These are phyloP conservation scores for Bombycilla garrulus DNA, from an alignment of 2,113 vertebrate species.

Conservation along the genomic window DNA sequence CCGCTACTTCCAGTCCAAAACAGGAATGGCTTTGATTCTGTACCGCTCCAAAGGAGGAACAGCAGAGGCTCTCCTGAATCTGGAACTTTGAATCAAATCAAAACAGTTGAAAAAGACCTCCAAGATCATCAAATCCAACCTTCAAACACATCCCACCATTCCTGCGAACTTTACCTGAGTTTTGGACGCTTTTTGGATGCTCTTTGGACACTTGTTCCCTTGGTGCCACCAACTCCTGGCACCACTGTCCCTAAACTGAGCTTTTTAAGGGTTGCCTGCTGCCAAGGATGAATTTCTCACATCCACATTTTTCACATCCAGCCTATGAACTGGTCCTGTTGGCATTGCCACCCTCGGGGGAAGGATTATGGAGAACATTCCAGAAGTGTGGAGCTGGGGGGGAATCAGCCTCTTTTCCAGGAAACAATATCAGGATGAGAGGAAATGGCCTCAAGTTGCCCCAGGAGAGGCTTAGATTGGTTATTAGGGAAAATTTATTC, in stretches of 20 bases:
- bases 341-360: not conserved
- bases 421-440: not conserved
- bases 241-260: fast-evolving
- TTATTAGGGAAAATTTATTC: not conserved
- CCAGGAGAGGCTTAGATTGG: not conserved
- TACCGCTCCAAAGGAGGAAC: not conserved
- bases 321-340: fast-evolving
- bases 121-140: not conserved
- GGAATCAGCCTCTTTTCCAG: not conserved
- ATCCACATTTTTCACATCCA: not conserved
- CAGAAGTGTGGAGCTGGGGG: not conserved
- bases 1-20: fast-evolving
- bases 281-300: not conserved
- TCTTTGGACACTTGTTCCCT: not conserved
- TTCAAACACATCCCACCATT: not conserved
- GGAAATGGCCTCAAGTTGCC: not conserved
- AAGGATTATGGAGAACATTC: not conserved
- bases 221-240: not conserved
- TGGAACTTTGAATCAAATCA: not conserved
- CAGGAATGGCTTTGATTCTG: not conserved
- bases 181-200: not conserved
- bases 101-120: not conserved
- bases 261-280: not conserved
- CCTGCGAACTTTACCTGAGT: fast-evolving
- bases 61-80: fast-evolving